Base-by-base conservation (phyloP, 2,888 invertebrate genomes). In the Sphaerophoria rueppellii region DNA sequence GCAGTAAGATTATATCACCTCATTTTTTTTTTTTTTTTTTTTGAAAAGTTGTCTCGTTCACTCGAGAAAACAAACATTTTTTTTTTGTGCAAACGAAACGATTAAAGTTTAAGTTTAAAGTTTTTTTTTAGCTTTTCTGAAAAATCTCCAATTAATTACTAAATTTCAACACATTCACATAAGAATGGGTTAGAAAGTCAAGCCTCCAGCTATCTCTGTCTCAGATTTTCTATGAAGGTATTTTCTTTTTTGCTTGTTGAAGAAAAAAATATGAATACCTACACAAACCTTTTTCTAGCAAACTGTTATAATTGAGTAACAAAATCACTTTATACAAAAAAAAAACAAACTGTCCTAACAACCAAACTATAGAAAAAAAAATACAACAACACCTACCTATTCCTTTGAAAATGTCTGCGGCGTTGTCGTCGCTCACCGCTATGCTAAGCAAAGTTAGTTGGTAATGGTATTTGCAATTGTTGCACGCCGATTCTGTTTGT, bases 141-240 rank as follows among this genome's bases (percentile, higher is more conserved):
- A 69, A 63, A 70, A 65, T 24, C 9, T 40, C 48, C 37, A 24
- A 24, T 24, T 37, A 58, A 73, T 72, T 65, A 61, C 57, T 60
- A 67, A 79, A 73, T 63, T 73, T 69, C 72, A 63, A 71, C 24
- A 80, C 80, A 81, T 48, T 24, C 24, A 63, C 48, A 76, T 52
- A 48, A 67, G 80, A 81, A 81, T 76, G 81, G 76, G 85, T 81
- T 85, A 77, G 85, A 85, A 85, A 80, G 76, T 85, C 76, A 70
- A 80, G 71, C 75, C 57, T 52, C 69, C 71, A 24, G 61, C 77
- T 46, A 70, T 40, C 37, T 67, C 69, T 61, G 72, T 75, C 52
- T 74, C 35, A 6, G 9, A 9, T 65, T 54, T 63, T 85, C 71
- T 63, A 55, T 48, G 77, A 85, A 81, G 52, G 76, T 11, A 11